Evolutionary conservation across 2,113 vertebrate species (phyloP), one percentile per base, ranked within the genome.

Genomic region (Rhynchomys soricoides): DNA sequence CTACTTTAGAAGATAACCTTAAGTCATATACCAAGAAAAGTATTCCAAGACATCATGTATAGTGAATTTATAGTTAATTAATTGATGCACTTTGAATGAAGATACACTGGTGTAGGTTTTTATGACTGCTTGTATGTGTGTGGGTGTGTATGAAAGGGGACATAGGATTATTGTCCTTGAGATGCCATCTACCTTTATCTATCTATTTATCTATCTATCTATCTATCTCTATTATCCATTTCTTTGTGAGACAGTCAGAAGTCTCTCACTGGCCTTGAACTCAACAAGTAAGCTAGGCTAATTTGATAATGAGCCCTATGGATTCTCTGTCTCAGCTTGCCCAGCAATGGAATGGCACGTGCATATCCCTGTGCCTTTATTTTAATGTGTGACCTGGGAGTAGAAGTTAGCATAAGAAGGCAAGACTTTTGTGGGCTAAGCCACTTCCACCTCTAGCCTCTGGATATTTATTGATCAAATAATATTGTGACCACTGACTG

Each of bases 1-100:
- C 34, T 93, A 15, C 82, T 78, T 95, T 82, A 71, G 70, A 93
- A 90, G 71, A 62, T 55, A 86, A 88, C 59, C 43, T 57, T 21
- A 74, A 79, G 37, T 87, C 82, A 78, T 45, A 68, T 2, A 73
- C 8, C 37, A 90, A 83, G 12, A 29, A 59, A 26, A 40, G 16
- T 6, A 17, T 43, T 62, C 13, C 8, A 29, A 59, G 70, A 43
- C 43, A 87, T 57, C 37, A 13, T 15, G 57, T 93, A 73, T 5
- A 81, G 21, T 50, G 43, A 78, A 86, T 26, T 92, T 26, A 40
- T 40, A 57, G 6, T n/a, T n/a, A 81, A 75, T 48, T 45, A 48
- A 55, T 21, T 55, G 37, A 40, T 74, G 3, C 71, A 74, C 26
- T 73, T 24, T 74, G 19, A 10, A 45, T 55, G 2, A 10, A 57